Conservation (phyloP, 2,797 vertebrate genomes). For the Lates japonicus region DNA sequence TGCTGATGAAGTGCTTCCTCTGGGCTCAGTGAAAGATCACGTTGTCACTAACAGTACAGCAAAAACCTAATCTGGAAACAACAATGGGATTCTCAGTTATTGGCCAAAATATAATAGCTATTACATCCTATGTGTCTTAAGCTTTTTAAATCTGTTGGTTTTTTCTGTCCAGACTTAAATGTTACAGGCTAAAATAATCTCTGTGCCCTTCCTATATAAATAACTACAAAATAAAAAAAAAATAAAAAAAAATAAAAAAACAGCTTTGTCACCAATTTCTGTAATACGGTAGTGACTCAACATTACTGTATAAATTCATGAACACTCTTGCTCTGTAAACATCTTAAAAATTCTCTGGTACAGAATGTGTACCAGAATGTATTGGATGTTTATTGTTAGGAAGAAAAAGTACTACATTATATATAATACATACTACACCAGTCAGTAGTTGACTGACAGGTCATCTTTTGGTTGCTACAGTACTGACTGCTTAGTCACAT, state of each 20-base stretch:
- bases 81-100: background rate
- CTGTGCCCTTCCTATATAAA: background rate
- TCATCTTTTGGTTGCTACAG: too few species aligned
- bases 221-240: too few species aligned
- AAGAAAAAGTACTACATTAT: too few species aligned
- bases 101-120: background rate
- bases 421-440: too few species aligned
- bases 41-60: conserved; percentile 4
- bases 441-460: too few species aligned
- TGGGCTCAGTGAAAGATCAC: conserved; percentile 28
- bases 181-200: background rate
- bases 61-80: background rate
- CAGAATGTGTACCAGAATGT: background rate
- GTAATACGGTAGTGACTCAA: background rate
- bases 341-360: background rate
- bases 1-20: conserved; percentile 19
- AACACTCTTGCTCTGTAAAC: too few species aligned
- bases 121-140: background rate
- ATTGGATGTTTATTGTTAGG: background rate
- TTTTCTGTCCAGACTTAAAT: background rate
- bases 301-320: background rate
- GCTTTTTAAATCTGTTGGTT: background rate
- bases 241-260: background rate
- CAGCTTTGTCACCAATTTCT: background rate
- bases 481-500: too few species aligned